Evolutionary conservation across 2,797 vertebrate species (phyloP), one percentile per base, ranked within the genome.

Genomic region (Knipowitschia caucasica): DNA sequence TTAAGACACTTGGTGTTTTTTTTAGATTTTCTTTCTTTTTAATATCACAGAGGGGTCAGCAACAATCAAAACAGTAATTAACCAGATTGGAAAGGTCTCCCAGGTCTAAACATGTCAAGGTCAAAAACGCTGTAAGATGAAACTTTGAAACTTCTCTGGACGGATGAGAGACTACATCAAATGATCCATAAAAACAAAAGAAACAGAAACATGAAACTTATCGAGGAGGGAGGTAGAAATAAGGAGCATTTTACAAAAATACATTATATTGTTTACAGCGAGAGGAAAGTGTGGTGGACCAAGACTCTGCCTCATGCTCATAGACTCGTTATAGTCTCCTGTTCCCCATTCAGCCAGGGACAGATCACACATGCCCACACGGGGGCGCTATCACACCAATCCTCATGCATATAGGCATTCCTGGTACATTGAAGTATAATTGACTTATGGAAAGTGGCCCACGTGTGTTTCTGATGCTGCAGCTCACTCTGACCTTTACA

Each of bases 1-100:
- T 94, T 93, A 94, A 93, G 93, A 93, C 93, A 93, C 90, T 93
- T 92, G 92, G 93, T 93, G 93, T 92, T 91, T 90, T 87, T 89
- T 88, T 88, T 81, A 68, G 77, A 64, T 86, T 89, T 90, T 84
- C 70, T 80, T 82, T 76, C 39, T 7, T 89, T 89, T 90, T 85
- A 76, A 90, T 91, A 91, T 89, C 88, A 93, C 89, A 90, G 88
- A 92, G 88, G 80, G 85, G 86, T 91, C 80, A 91, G 89, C 88
- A 89, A 93, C 90, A 91, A 87, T 90, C 90, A 83, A 88, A 89
- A 92, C 89, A 91, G 89, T 82, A 90, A 90, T 88, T 90, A 90
- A 89, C 87, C 85, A 69, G 84, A 86, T 87, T 91, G n/a, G n/a
- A n/a, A n/a, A n/a, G n/a, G n/a, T n/a, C n/a, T n/a, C n/a, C n/a